Base-by-base conservation (phyloP, 1,140 invertebrate species). In the Vanessa atalanta region DNA sequence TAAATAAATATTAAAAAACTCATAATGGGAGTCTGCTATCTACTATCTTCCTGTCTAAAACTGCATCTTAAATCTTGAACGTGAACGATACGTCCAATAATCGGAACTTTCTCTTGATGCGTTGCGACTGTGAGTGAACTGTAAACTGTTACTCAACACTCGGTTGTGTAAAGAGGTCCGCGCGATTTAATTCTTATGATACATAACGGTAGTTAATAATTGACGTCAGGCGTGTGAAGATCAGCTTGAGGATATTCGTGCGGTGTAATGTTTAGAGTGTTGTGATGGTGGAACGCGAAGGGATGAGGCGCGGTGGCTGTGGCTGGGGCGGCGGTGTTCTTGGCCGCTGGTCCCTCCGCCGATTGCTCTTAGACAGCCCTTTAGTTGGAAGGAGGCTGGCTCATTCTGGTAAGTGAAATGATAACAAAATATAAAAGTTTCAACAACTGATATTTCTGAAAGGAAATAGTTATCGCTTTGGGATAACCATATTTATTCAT, bases 61-160 rank as follows among this genome's bases (percentile, higher is more conserved):
- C 75, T 86, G 84, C 86, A 89, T 90, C 88, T 86, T 79, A 80
- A 72, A 78, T 77, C 77, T 80, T 81, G 81, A 73, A 76, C 83
- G 86, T 87, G 79, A 83, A 84, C 83, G 76, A 78, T 84, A 75
- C 80, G 77, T 82, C 79, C 85, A 81, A 73, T 76, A 78, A 83
- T 86, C 84, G 80, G 75, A 76, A 90, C 89, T 91, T 92, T 91
- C 89, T 92, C 89, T 89, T 79, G 83, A 87, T 89, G 88, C 82
- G 82, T 86, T 84, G 81, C 78, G 79, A 43, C 37, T 43, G 37
- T 43, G 37, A 83, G 83, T 83, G 73, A 79, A 83, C 77, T 81
- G 80, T 90, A 72, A 79, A 83, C 77, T 81, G 80, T 90, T 90
- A 88, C 84, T 87, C 83, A 90, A 91, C 74, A 83, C 77, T 74